Conservation (phyloP, 2,113 vertebrate species). For the Barnardius zonarius region DNA sequence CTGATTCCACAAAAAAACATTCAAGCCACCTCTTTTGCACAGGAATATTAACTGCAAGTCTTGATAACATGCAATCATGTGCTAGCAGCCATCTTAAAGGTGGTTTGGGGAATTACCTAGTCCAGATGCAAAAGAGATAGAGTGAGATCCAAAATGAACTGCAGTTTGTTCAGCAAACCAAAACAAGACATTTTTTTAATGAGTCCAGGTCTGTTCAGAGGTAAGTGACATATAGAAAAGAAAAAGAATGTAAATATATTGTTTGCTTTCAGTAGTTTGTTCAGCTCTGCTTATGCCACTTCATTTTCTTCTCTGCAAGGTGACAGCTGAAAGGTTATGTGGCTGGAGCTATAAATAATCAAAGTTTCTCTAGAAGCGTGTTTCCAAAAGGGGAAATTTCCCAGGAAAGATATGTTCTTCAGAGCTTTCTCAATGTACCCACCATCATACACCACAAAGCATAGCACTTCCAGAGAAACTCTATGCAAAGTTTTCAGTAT, state of each 20-base stretch:
- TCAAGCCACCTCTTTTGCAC: neutral
- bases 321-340: neutral
- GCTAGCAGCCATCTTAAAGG: neutral
- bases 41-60: neutral
- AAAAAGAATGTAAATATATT: neutral
- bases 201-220: neutral
- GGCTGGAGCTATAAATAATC: neutral
- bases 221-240: neutral
- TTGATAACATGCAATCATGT: neutral
- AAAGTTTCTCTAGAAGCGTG: neutral
- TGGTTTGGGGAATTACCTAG: neutral
- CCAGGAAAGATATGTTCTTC: neutral
- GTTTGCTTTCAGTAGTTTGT: neutral
- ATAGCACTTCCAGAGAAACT: neutral
- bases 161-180: neutral
- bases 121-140: neutral
- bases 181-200: neutral
- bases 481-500: neutral
- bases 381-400: neutral
- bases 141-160: neutral
- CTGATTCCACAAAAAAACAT: neutral
- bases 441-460: neutral
- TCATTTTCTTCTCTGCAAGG: neutral
- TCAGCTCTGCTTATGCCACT: neutral
- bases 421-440: neutral